Evolutionary conservation across 2,888 invertebrate genomes (phyloP), one percentile per base, ranked within the genome.

Genomic region (Ichneumon xanthorius): DNA sequence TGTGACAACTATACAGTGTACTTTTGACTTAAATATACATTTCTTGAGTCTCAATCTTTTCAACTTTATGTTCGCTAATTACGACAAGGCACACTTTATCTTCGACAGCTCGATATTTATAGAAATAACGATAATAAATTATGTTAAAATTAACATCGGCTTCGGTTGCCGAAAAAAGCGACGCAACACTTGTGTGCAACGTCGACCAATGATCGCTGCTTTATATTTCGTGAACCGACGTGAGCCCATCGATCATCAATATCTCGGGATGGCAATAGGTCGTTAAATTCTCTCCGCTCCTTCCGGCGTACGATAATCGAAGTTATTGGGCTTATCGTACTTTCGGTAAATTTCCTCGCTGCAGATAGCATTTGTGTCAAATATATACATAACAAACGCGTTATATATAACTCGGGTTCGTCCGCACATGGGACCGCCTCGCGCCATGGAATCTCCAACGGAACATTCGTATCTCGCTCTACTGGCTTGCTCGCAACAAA

Each of bases 401-500:
- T 9, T 30, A 73, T 45, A 61, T n/a, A 61, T 45, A 19, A 19
- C 26, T 16, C 22, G 14, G 58, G 22, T n/a, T 2, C 40, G 14
- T 22, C 45, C 30, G 65, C 40, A 80, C 65, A 53, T 80, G 53
- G 55, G 40, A 67, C 37, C 33, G 16, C 6, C n/a, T 65, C 30
- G n/a, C n/a, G 79, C 26, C 16, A 53, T 55, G 53, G 50, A 81
- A 81, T 58, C 30, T 76, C n/a, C 26, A 80, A 40, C 65, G 30
- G 55, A 26, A 37, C 72, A 40, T 72, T 65, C 53, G 72, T 80
- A 72, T 58, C 68, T 76, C 22, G 30, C 77, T 82, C 68, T 72
- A 7, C 30, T 16, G 80, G 75, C 86, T 82, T 76, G 71, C 48
- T 67, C 80, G 5, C 87, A 83, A 88, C 87, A 88, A 89, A 88